Evolutionary conservation across 2,888 invertebrate species (phyloP), one percentile per base, ranked within the genome.

Genomic region (Cyaniris semiargus): DNA sequence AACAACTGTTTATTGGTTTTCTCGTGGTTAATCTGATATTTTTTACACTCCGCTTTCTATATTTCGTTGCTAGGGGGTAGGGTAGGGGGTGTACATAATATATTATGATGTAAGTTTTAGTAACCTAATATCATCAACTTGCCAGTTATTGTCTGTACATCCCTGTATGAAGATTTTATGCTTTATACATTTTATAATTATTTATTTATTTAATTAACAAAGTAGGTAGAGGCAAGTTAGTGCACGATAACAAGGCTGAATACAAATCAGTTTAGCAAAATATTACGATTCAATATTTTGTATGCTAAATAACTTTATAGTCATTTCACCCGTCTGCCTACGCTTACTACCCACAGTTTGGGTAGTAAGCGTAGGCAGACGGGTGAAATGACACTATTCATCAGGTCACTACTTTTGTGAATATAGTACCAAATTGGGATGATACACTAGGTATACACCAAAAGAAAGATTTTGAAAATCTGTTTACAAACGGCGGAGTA

Each of bases 1-100:
- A 66, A 18, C 66, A 27, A 31, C 15, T 66, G 60, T 66, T 66
- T 66, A 66, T 31, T 31, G 66, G 66, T 66, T 66, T 31, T 66
- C 18, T 18, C 66, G 66, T 27, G 66, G 27, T 18, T 27, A 6
- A 21, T 31, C 4, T 66, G 66, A 31, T 66, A 27, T 27, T 27
- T 27, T 31, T 66, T 66, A 2, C 27, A 31, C 15, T 27, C 66
- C 10, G 58, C 21, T 21, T 66, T 23, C 15, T 1, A 13, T 66
- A 13, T 66, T 66, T 66, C 21, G 56, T 21, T 58, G 8, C 60
- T 23, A 15, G 4, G 5, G 4, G 8, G 10, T 58, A 6, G 6
- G 21, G 23, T 21, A 13, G 23, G 23, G 23, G 3, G 21, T 60
- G 21, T 27, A 60, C 27, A 27, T 27, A 27, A 2, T 27, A 27